Evolutionary conservation across 1,140 invertebrate genomes (phyloP), one percentile per base, ranked within the genome.

Genomic region (Sycobia sp.): DNA sequence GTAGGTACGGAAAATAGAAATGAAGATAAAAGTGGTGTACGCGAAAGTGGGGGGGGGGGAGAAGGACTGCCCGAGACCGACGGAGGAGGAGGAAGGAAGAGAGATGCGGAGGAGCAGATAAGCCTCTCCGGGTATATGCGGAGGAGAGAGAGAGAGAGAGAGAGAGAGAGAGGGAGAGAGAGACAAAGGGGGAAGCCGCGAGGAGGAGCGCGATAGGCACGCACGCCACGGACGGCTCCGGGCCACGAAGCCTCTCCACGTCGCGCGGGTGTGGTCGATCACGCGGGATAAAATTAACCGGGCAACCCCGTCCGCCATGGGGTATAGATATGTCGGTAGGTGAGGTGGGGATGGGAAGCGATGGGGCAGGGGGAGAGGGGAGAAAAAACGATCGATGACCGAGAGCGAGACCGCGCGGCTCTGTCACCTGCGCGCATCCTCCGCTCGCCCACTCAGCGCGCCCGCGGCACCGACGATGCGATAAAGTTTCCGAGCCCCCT

Each of bases 221-320:
- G 39, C 41, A 23, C 1, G 25, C 49, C 49, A 61, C 58, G 49
- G 51, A n/a, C n/a, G n/a, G 58, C 58, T 53, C n/a, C n/a, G n/a
- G n/a, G n/a, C n/a, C n/a, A n/a, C 34, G 46, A 41, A 46, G 46
- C 61, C 38, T 36, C 67, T 23, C n/a, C n/a, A n/a, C 49, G 38
- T 25, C 29, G n/a, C n/a, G 46, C 72, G 75, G 74, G 73, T 73
- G 76, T 76, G 76, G 74, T 66, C 72, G 76, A 77, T 76, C 67
- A 61, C 68, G 66, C 38, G 38, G 27, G 58, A 61, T 61, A 46
- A 44, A 43, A 60, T 51, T 51, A 39, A 49, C 25, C 32, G n/a
- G 22, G 20, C 14, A n/a, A n/a, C 5, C 20, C 14, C 46, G 22
- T 27, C 22, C 29, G 16, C 44, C 18, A 27, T 7, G 16, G 25